Percentiles rank a stretch among this genome's conserved stretches.
These are phyloP conservation scores for Cetonia aurata DNA, from an alignment of 2,888 invertebrate species.

Conservation along the genomic window DNA sequence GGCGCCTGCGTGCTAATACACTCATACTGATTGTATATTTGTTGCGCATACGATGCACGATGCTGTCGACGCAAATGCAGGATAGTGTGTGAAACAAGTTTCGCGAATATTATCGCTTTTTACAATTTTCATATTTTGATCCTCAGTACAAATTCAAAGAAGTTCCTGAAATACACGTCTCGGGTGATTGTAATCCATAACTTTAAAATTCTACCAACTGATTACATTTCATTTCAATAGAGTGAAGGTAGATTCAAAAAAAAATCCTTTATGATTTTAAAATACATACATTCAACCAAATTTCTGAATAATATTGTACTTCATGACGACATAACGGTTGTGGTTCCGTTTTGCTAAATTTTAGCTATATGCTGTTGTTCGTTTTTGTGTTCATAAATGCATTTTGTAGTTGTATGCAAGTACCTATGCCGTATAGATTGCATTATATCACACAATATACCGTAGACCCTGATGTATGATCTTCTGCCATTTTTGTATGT, in stretches of 20 bases:
- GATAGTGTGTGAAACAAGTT: constrained; percentile 53
- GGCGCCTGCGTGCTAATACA: constrained; percentile 71
- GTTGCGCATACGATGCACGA: constrained; percentile 53
- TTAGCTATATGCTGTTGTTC: no score
- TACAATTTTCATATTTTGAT: constrained; percentile 16
- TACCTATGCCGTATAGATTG: no score
- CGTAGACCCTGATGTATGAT: no score
- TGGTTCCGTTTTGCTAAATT: background rate
- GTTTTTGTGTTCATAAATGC: no score
- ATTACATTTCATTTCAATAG: constrained; percentile 16
- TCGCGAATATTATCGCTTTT: constrained; percentile 20
- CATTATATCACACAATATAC: no score
- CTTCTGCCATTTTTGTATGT: no score
- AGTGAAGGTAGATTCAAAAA: constrained; percentile 31
- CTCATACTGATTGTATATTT: constrained; percentile 38
- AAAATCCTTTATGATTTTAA: background rate
- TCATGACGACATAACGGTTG: background rate
- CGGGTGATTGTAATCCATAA: constrained; percentile 7
- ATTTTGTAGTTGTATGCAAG: no score
- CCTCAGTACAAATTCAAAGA: constrained; percentile 21
- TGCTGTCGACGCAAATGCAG: constrained; percentile 60
- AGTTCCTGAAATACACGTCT: constrained; percentile 5
- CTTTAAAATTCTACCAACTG: constrained; percentile 32
- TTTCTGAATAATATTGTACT: constrained; percentile 26
- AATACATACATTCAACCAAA: constrained; percentile 12